Evolutionary conservation across 2,113 vertebrate genomes (phyloP), one percentile per base, ranked within the genome.

Genomic region (Mormoops blainvillei): DNA sequence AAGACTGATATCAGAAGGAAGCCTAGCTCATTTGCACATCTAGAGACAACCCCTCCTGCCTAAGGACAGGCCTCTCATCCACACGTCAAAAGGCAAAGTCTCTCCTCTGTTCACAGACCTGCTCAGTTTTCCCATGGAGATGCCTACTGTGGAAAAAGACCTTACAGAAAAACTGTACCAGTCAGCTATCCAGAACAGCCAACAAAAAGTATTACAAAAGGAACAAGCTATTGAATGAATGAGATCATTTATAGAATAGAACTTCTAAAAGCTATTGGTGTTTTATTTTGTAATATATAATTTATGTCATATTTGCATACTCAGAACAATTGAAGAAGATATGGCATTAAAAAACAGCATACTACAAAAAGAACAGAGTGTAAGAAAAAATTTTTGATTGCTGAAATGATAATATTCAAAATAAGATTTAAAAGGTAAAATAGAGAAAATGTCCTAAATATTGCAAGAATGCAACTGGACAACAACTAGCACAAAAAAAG

Each of bases 341-440:
- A 31, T 1, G 14, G 43, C 36, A 50, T 15, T 54, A 65, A 94
- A 7, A 63, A 67, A 67, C 13, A 86, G 33, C 31, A 50, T 56
- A n/a, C 48, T 56, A 68, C 26, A 81, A 91, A 96, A 90, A 52
- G 5, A 78, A 84, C 6, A 26, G 26, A 65, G 3, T 13, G n/a
- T 6, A 81, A 91, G 38, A 10, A 56, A 76, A 74, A 56, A 74
- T 45, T 2, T n/a, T 65, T 28, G 33, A 65, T 20, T 76, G 43
- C 7, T 85, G 28, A 73, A 74, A 90, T 78, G 65, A 61, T 91
- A 86, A 90, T 52, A 82, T 58, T 77, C 31, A 88, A 67, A 94
- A 50, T 70, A 82, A 85, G 7, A 96, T 94, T 56, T 95, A 28
- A 89, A 87, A 87, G 22, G 50, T 12, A 73, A 77, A 94, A 65